Base-by-base conservation (phyloP, 1,140 invertebrate genomes). In the Odontomachus brunneus region DNA sequence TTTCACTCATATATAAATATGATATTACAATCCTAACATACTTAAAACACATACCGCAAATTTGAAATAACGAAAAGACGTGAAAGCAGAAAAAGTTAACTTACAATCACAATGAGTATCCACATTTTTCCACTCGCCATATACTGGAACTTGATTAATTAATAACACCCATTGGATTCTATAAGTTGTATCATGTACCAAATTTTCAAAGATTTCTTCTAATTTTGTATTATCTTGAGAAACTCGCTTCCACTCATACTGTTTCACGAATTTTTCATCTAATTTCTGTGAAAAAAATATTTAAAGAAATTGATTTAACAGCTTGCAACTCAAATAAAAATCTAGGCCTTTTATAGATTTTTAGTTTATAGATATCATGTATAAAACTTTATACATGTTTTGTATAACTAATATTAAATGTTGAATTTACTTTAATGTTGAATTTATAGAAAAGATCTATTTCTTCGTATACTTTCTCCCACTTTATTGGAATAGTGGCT, bases 381-480 rank as follows among this genome's bases (percentile, higher is more conserved):
- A 33, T 19, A 22, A n/a, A 5, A 12, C 3, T 80, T 17, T 15
- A 11, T 33, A 1, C 12, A 29, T 19, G n/a, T n/a, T 4, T 15
- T 11, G 0, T 3, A 4, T 22, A 49, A 7, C 15, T n/a, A 17
- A 24, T 26, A n/a, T n/a, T n/a, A 19, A 69, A 17, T n/a, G 0
- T 22, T 44, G 48, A n/a, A n/a, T n/a, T 84, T 72, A 84, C 84
- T 49, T 22, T 0, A 48, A 81, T 12, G 2, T n/a, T 11, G 0
- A 7, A 29, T 88, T 84, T 7, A 4, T n/a, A n/a, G n/a, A n/a
- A 0, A 17, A 29, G 17, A 0, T n/a, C 0, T 26, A 59, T 33
- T 24, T 51, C 2, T 3, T 84, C 38, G 3, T 87, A 82, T n/a
- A 73, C 59, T 0, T 88, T n/a, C 14, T 17, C 57, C 75, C 75